Percentiles rank a stretch among this genome's conserved stretches.
Conservation (phyloP, 1,140 invertebrate genomes). For the Lepeophtheirus salmonis region DNA sequence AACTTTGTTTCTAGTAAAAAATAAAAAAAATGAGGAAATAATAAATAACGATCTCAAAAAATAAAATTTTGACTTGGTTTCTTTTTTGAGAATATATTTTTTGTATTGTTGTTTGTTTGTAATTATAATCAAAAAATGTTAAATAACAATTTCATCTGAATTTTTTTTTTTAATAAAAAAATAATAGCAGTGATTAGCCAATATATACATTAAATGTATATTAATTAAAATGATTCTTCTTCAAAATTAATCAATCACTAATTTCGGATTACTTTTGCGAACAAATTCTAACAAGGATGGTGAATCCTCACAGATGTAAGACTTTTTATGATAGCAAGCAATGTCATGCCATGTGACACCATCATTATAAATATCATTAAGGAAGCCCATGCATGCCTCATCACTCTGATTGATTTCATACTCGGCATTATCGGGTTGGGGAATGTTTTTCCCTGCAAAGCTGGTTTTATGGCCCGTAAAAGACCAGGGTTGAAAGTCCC, state of each 20-base stretch:
- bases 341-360: slow-evolving; percentile 80
- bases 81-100: no score
- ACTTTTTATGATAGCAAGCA: slow-evolving; percentile 76
- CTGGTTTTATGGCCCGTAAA: slow-evolving; percentile 68
- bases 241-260: background rate
- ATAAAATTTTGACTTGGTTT: no score
- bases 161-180: no score
- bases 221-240: no score
- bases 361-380: slow-evolving; percentile 74
- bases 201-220: no score
- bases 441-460: slow-evolving; percentile 22
- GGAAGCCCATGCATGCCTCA: slow-evolving; percentile 59
- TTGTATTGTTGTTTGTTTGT: no score
- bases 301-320: slow-evolving; percentile 67
- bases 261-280: slow-evolving; percentile 42
- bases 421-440: slow-evolving; percentile 73
- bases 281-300: slow-evolving; percentile 65
- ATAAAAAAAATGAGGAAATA: no score
- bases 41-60: no score
- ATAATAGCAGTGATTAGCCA: no score
- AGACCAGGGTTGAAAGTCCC: slow-evolving; percentile 56
- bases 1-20: no score
- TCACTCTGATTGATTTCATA: slow-evolving; percentile 71
- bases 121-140: no score
- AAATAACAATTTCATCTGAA: no score